Evolutionary conservation across 2,888 invertebrate species (phyloP).

Genomic region (Notocelia uddmanniana): DNA sequence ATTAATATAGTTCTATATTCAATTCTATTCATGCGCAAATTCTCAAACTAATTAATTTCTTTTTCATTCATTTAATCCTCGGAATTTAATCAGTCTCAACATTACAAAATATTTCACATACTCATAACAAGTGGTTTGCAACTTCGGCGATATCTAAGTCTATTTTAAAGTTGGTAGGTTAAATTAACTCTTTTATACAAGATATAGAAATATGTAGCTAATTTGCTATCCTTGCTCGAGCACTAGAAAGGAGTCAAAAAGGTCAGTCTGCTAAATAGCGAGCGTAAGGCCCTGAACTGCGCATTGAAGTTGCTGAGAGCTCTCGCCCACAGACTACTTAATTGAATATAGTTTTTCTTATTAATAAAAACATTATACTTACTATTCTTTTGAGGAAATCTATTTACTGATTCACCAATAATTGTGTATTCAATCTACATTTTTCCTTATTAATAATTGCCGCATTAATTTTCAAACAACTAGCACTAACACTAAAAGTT

Average conservation of each 20-base stretch:
- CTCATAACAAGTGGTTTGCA: too few species aligned
- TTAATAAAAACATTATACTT: background rate
- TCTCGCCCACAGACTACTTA: background rate
- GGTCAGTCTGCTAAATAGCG: constrained; percentile 27
- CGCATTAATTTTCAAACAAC: background rate
- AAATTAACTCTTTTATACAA: background rate
- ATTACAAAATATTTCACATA: too few species aligned
- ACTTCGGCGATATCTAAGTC: too few species aligned
- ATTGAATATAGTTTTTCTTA: background rate
- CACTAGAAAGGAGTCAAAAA: constrained; percentile 39
- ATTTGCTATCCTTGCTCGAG: constrained; percentile 15
- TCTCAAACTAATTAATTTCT: too few species aligned
- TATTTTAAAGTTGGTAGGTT: background rate
- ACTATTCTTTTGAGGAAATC: background rate
- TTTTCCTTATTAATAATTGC: background rate
- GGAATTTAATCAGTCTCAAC: too few species aligned
- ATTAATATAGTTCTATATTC: too few species aligned
- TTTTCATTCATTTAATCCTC: too few species aligned
- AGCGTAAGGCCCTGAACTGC: constrained; percentile 42
- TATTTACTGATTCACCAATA: background rate
- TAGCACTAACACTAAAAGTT: background rate
- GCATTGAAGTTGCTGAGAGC: background rate
- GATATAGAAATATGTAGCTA: too few species aligned
- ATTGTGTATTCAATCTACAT: background rate
- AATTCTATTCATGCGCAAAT: too few species aligned